These are phyloP conservation scores for Chamaetylas fuelleborni DNA, from an alignment of 2,113 vertebrate species.

Conservation along the genomic window DNA sequence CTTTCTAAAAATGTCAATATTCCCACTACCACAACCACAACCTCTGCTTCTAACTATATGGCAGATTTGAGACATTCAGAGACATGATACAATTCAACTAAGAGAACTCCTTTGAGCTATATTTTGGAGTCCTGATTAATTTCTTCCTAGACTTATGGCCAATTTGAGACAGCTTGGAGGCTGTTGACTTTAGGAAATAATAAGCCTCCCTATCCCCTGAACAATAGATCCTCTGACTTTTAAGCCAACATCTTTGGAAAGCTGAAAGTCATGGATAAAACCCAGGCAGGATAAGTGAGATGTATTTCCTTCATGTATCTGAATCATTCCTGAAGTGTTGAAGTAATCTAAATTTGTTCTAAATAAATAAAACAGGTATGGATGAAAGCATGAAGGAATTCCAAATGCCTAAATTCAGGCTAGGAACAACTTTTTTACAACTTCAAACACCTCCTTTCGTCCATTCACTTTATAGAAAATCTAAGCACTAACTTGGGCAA, in stretches of 20 bases:
- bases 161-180: conserved; percentile 10
- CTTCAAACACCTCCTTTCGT: neutral
- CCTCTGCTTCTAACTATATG: neutral
- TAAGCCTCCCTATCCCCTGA: neutral
- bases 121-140: conserved; percentile 19
- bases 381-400: neutral
- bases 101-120: neutral
- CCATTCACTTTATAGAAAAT: neutral
- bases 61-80: neutral
- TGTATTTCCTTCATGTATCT: neutral
- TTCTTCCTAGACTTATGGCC: conserved; percentile 20
- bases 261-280: neutral
- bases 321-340: neutral
- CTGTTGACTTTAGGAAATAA: neutral
- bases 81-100: neutral
- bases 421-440: neutral
- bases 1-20: neutral
- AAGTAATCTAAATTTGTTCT: neutral
- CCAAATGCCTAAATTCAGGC: neutral
- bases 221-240: neutral
- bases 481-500: neutral
- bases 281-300: neutral
- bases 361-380: neutral
- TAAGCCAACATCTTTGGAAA: neutral
- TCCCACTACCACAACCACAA: neutral